Base-by-base conservation (phyloP, 2,113 vertebrate genomes). In the Ahaetulla prasina region DNA sequence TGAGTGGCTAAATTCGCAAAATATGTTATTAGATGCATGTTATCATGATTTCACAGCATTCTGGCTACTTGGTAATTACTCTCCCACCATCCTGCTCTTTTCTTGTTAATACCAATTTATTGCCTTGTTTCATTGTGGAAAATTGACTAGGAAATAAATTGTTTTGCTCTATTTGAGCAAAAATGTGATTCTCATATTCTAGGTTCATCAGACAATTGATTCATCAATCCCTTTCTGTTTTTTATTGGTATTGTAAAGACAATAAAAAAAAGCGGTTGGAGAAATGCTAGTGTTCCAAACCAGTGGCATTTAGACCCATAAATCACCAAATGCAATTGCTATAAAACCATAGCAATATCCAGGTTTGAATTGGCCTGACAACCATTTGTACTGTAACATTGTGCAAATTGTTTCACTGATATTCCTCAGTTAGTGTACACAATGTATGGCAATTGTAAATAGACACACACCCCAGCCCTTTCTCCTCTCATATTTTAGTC, bases 371-470 rank as follows among this genome's bases (percentile, higher is more conserved):
- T 63, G 94, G 93, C 87, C 92, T 96, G 94, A 93, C 93, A 49
- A 27, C 95, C 93, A 93, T 91, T 53, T 91, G 85, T 92, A 93
- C 91, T 92, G 90, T 1, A 92, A 63, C 0, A 0, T 84, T 92
- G 80, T 94, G 74, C 91, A 95, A 94, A 96, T 93, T 92, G 95
- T 95, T 94, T 88, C 88, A 10, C 90, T 92, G 94, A 92, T 95
- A 94, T 96, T 95, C 94, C 94, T 95, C 96, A 95, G 94, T 96
- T 93, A 95, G 85, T 96, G 93, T 92, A 95, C 60, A 50, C 12
- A 25, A 96, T 96, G 95, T 96, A 95, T 96, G 94, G 94, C 45
- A 0, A 1, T 93, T 35, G 7, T 94, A 85, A 93, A 96, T 53
- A 92, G 89, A 25, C 49, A n/a, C n/a, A n/a, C n/a, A n/a, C 85